These are phyloP conservation scores for Bradynema listronoti DNA, from an alignment of 1,140 invertebrate genomes.

Conservation along the genomic window DNA sequence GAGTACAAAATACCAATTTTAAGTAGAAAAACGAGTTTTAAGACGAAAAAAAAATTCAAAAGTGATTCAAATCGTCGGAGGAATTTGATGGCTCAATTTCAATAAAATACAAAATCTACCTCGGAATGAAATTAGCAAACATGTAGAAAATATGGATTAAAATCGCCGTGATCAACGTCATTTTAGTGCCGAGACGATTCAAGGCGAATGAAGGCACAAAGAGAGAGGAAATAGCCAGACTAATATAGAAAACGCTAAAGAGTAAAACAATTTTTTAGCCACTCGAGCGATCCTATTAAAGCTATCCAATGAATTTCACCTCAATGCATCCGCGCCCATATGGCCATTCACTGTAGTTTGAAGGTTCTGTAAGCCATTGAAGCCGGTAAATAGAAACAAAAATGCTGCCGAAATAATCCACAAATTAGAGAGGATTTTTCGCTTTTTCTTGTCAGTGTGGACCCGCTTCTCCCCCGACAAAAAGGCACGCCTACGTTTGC, in stretches of 20 bases:
- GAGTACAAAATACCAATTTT: background rate
- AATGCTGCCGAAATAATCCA: conserved; percentile 76
- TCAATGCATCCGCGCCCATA: conserved; percentile 49
- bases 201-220: conserved; percentile 56
- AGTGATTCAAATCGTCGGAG: background rate
- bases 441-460: conserved; percentile 36
- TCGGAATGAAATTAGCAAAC: conserved; percentile 80
- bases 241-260: conserved; percentile 48
- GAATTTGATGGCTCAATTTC: background rate
- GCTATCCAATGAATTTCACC: conserved; percentile 14
- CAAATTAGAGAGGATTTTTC: conserved; percentile 47
- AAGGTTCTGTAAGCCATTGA: conserved; percentile 78
- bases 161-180: conserved; percentile 82
- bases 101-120: conserved; percentile 60
- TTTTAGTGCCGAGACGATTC: conserved; percentile 76
- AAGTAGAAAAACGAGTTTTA: background rate
- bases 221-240: conserved; percentile 52
- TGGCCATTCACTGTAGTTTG: conserved; percentile 61
- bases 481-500: conserved; percentile 48
- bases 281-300: background rate
- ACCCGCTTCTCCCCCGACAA: conserved; percentile 34
- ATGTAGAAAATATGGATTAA: conserved; percentile 83
- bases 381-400: conserved; percentile 86
- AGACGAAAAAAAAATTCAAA: background rate
- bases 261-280: background rate